phyloP scores from a whole-genome alignment of 2,797 vertebrate species.

The Agapornis canus region DNA sequence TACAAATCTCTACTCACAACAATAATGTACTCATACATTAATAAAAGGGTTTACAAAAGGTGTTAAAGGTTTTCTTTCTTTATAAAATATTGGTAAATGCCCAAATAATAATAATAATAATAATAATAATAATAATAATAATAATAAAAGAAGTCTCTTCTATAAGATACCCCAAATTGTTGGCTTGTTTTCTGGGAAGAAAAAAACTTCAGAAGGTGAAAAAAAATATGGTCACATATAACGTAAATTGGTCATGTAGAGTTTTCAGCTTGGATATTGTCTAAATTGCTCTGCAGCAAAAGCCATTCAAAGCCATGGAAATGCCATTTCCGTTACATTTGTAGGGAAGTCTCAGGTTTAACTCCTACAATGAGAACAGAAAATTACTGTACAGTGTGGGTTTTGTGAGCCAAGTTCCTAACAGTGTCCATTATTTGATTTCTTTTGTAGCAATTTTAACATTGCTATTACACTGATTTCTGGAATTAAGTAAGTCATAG shows the following conservation, averaged over 20 bases:
- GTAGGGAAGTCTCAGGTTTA: background rate
- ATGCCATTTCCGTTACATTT: background rate
- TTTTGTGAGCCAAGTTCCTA: background rate
- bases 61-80: background rate
- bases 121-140: no score
- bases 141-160: accelerated
- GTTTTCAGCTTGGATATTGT: background rate
- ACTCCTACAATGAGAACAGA: background rate
- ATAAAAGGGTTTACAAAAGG: background rate
- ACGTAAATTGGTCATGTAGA: background rate
- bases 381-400: background rate
- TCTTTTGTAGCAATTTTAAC: background rate
- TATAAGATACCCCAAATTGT: accelerated
- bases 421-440: background rate
- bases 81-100: background rate
- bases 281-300: background rate
- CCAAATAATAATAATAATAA: background rate
- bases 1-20: background rate
- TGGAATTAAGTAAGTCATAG: background rate
- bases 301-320: background rate
- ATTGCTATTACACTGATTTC: background rate
- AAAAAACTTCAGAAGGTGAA: background rate
- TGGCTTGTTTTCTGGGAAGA: background rate
- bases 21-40: background rate
- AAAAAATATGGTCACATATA: background rate